A percentile compares a stretch with the other conserved stretches of the same genome.
Conservation (phyloP, 2,888 invertebrate species). For the Tryphoninae sp. region DNA sequence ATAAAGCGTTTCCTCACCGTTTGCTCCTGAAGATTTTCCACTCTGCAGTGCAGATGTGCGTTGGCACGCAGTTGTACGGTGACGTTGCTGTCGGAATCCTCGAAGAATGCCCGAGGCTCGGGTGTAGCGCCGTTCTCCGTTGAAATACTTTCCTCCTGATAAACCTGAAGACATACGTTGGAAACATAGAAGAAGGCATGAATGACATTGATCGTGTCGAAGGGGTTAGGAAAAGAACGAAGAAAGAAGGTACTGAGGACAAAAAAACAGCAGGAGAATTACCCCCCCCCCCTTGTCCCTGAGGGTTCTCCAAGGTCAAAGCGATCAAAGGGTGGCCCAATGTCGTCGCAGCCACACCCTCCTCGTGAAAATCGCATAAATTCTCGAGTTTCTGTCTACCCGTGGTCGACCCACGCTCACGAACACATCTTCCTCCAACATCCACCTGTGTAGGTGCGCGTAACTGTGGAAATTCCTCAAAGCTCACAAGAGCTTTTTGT, state of each 20-base stretch:
- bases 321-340: slow-evolving; percentile 20
- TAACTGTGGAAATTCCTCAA: slow-evolving; percentile 35
- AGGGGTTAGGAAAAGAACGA: background rate
- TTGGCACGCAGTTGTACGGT: slow-evolving; percentile 83
- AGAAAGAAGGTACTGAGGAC: background rate
- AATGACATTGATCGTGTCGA: background rate
- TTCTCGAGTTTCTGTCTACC: slow-evolving; percentile 11
- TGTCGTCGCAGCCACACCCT: slow-evolving; percentile 9
- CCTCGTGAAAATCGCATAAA: slow-evolving; percentile 14
- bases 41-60: slow-evolving; percentile 82
- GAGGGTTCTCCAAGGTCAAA: background rate
- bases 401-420: slow-evolving; percentile 5
- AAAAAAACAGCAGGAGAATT: background rate
- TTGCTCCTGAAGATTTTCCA: slow-evolving; percentile 82
- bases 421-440: background rate
- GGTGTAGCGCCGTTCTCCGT: slow-evolving; percentile 83
- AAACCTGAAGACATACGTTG: slow-evolving; percentile 71
- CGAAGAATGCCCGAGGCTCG: slow-evolving; percentile 89
- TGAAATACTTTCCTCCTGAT: slow-evolving; percentile 78
- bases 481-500: slow-evolving; percentile 38
- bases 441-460: background rate
- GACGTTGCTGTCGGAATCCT: slow-evolving; percentile 84
- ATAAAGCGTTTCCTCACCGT: slow-evolving; percentile 80
- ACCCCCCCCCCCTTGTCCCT: background rate
- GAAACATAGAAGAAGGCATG: background rate